A percentile compares a stretch with the other conserved stretches of the same genome.
Evolutionary conservation across 2,797 vertebrate species (phyloP).

Genomic region (Aeoliscus strigatus): DNA sequence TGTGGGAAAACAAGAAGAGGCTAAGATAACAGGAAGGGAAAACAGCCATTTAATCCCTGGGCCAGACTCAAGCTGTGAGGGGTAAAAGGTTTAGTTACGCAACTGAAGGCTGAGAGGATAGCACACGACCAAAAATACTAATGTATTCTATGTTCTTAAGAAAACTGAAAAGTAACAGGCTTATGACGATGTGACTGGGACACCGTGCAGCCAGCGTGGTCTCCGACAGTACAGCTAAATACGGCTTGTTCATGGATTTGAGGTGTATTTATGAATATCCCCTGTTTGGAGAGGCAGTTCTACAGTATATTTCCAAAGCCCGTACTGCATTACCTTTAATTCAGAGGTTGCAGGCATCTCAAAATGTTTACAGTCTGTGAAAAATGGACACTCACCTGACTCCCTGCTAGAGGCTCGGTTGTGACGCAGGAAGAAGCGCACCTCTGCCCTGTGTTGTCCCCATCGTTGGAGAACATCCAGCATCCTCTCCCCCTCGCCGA

Average conservation of each 20-base stretch:
- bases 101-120: conserved; percentile 54
- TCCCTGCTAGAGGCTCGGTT: conserved; percentile 79
- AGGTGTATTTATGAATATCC: conserved; percentile 23
- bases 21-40: conserved; percentile 65
- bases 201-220: conserved; percentile 8
- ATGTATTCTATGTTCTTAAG: conserved; percentile 43
- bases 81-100: conserved; percentile 65
- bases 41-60: conserved; percentile 65
- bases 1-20: conserved; percentile 60
- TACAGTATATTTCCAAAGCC: conserved; percentile 17
- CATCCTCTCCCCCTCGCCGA: conserved; percentile 88
- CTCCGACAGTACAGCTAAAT: conserved; percentile 22
- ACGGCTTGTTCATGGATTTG: conserved; percentile 30
- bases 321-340: no score
- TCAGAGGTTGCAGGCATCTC: no score
- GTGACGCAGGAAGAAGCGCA: conserved; percentile 92
- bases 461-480: conserved; percentile 88
- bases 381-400: conserved; percentile 68
- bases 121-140: conserved; percentile 44
- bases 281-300: conserved; percentile 5
- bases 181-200: conserved; percentile 35
- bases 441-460: conserved; percentile 85
- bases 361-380: no score
- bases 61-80: conserved; percentile 69
- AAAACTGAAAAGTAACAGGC: conserved; percentile 54